Base-by-base conservation (phyloP, 2,113 vertebrate species). In the Silurus glanis region DNA sequence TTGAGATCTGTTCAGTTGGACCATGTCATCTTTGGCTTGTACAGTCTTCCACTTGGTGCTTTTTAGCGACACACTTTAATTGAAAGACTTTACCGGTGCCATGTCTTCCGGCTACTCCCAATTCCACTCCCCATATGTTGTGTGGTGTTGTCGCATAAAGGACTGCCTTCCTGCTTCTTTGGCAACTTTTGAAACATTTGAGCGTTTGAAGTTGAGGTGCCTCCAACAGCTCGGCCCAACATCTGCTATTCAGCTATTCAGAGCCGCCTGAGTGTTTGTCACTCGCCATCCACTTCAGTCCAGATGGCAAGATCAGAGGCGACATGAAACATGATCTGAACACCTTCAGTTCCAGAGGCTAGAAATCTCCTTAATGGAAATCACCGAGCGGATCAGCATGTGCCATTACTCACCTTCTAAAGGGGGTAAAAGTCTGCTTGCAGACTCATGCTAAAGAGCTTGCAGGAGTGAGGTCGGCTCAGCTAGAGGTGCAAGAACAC, bases 291-390 rank as follows among this genome's bases (percentile, higher is more conserved):
- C 14, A 55, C 80, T 75, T 75, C 45, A 56, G 74, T 74, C 87
- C 89, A 89, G 86, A 89, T 85, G 85, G n/a, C 4, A 58, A 82
- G 83, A 82, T 86, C 62, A 64, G 84, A 86, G 78, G 56, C 5
- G 45, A 55, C 7, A 13, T 72, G 80, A 78, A 90, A 90, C 66
- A 21, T 78, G 82, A 85, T 83, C 83, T 49, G 74, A n/a, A 80
- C 75, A 61, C 66, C 87, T 83, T 87, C 61, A 67, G 69, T 45
- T 59, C 83, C 66, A 83, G 61, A 55, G 72, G 69, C 74, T 51
- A 74, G 67, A 80, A 59, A 49, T 75, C 82, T 69, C 28, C 64
- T 64, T 85, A 85, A 85, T 87, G 76, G 62, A 79, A 87, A 87
- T 89, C 85, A 64, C 61, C 6, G 83, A 55, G 82, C 84, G 72